Evolutionary conservation across 2,113 vertebrate species (phyloP), one percentile per base, ranked within the genome.

Genomic region (Nematolebias whitei): DNA sequence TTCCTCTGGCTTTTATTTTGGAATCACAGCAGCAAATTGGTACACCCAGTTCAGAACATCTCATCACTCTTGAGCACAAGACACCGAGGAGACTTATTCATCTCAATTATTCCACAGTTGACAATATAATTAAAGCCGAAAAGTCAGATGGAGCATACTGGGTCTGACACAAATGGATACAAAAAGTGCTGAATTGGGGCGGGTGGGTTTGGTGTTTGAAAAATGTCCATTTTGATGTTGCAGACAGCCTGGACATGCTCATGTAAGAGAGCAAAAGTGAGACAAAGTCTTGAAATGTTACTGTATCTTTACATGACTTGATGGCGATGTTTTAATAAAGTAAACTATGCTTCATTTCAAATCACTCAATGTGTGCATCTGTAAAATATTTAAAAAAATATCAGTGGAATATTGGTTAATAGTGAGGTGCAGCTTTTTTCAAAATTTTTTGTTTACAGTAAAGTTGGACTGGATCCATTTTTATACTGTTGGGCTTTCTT

Each of bases 41-140:
- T 49, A 23, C 29, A 55, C 51, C 49, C 44, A 29, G 43, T 75
- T 71, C 63, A 47, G 47, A 82, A 71, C 35, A 64, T 68, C 50
- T 49, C 67, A 87, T 82, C 74, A 79, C 47, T 84, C 76, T 79
- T 51, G 32, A 71, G 29, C 49, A 47, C 63, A 66, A 59, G 61
- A 73, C 41, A 52, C 58, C 50, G n/a, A 15, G 22, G 64, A 82
- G 68, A 60, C 44, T 71, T 63, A 75, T 76, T 72, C 57, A 58
- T 74, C 69, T 74, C 58, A 47, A 39, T 85, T 75, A 78, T 68
- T 74, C 48, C 48, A 54, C 58, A 41, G 80, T 71, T 88, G 74
- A 80, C 68, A 66, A 11, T 45, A 29, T 83, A 79, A 79, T 73
- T 76, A 64, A 62, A 68, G 55, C 56, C 63, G 40, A 79, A 61